A percentile compares a stretch with the other conserved stretches of the same genome.
Evolutionary conservation across 2,797 vertebrate species (phyloP).

Genomic region (Alauda arvensis): DNA sequence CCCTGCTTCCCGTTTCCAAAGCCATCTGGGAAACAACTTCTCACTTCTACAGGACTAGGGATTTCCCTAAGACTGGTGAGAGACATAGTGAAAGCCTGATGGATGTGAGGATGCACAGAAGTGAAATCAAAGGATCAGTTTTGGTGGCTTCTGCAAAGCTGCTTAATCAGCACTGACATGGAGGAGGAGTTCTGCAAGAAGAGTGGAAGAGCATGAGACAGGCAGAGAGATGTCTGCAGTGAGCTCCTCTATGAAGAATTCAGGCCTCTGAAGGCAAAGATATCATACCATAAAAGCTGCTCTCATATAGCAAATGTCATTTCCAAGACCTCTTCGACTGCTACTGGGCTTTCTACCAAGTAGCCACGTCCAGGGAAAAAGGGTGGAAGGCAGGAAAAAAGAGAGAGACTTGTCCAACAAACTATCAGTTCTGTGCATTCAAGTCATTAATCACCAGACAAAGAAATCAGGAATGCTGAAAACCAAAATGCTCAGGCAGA

Average conservation of each 20-base stretch:
- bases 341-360: slow-evolving; percentile 5
- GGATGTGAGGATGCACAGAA: background rate
- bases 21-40: background rate
- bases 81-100: background rate
- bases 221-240: background rate
- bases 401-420: background rate
- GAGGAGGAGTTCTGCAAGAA: background rate
- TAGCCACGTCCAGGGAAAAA: background rate
- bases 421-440: background rate
- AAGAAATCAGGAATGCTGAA: background rate
- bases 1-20: background rate
- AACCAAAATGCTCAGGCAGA: background rate
- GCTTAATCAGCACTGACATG: background rate
- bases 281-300: background rate
- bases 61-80: background rate
- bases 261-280: background rate
- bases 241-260: background rate
- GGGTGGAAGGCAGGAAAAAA: background rate
- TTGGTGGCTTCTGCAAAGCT: background rate
- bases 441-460: background rate
- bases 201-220: background rate
- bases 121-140: background rate
- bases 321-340: background rate
- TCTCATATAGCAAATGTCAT: background rate
- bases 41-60: background rate